These are phyloP conservation scores for Microcebus jonahi DNA, from an alignment of 2,113 vertebrate genomes.

Conservation along the genomic window DNA sequence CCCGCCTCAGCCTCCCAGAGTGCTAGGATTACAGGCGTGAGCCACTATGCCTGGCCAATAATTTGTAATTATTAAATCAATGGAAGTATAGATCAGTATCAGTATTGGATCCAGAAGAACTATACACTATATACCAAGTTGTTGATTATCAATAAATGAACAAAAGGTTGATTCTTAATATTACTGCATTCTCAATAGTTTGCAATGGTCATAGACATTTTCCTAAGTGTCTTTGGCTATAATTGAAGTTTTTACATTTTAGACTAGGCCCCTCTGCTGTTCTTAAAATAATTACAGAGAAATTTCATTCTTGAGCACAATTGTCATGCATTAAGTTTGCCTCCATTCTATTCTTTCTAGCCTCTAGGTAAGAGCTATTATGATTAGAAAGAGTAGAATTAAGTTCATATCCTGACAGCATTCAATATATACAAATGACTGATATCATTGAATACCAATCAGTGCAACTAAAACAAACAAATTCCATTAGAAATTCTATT, in stretches of 20 bases:
- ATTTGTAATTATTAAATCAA: constrained; percentile 27
- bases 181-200: neutral
- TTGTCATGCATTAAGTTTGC: too few relatives aligned
- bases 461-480: too few relatives aligned
- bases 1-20: too few relatives aligned
- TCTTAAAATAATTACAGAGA: constrained; percentile 1
- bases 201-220: neutral
- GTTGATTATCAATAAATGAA: neutral
- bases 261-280: neutral
- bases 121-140: neutral
- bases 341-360: too few relatives aligned
- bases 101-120: neutral
- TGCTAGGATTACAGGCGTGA: too few relatives aligned
- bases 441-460: too few relatives aligned
- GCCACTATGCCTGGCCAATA: neutral
- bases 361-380: too few relatives aligned
- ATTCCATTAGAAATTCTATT: too few relatives aligned
- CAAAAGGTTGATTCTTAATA: neutral
- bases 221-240: neutral
- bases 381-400: too few relatives aligned
- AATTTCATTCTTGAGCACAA: neutral
- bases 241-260: neutral
- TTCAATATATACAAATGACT: too few relatives aligned
- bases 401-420: too few relatives aligned
- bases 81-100: neutral